Conservation (phyloP, 2,113 vertebrate species). For the Ramphastos sulfuratus region DNA sequence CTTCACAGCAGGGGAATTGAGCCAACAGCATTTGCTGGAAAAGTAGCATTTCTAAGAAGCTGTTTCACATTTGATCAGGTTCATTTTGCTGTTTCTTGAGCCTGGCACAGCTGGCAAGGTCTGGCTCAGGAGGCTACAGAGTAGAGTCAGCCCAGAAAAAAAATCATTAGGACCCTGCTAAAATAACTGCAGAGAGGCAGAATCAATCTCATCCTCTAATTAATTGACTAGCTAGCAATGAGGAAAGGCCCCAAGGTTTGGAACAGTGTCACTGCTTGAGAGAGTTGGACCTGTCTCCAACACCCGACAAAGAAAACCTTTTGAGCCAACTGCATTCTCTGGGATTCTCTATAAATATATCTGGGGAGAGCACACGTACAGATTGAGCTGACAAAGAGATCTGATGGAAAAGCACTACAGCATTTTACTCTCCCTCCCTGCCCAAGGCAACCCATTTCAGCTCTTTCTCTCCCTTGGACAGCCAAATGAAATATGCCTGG, state of each 20-base stretch:
- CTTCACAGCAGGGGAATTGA: constrained; percentile 57
- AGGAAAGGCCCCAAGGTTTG: background rate
- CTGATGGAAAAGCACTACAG: constrained; percentile 36
- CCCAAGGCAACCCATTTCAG: constrained; percentile 26
- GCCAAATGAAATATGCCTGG: accelerated
- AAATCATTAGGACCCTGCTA: background rate
- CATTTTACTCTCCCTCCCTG: constrained; percentile 28
- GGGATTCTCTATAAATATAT: constrained; percentile 55
- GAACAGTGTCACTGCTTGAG: background rate
- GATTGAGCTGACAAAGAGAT: constrained; percentile 32
- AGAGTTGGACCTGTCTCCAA: background rate
- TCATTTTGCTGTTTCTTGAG: constrained; percentile 34
- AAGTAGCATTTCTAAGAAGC: background rate
- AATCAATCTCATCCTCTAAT: background rate
- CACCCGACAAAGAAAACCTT: constrained; percentile 16
- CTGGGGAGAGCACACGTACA: background rate
- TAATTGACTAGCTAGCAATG: background rate
- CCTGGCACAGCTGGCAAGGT: constrained; percentile 40
- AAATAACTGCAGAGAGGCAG: constrained; percentile 6
- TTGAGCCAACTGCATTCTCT: background rate
- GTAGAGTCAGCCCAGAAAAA: constrained; percentile 14
- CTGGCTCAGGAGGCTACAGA: background rate
- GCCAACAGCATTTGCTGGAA: constrained; percentile 17
- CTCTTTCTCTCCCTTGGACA: background rate
- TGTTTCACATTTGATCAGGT: background rate